Percentiles rank a stretch among this genome's conserved stretches.
Evolutionary conservation across 2,113 vertebrate genomes (phyloP).

Genomic region (Cynocephalus volans): DNA sequence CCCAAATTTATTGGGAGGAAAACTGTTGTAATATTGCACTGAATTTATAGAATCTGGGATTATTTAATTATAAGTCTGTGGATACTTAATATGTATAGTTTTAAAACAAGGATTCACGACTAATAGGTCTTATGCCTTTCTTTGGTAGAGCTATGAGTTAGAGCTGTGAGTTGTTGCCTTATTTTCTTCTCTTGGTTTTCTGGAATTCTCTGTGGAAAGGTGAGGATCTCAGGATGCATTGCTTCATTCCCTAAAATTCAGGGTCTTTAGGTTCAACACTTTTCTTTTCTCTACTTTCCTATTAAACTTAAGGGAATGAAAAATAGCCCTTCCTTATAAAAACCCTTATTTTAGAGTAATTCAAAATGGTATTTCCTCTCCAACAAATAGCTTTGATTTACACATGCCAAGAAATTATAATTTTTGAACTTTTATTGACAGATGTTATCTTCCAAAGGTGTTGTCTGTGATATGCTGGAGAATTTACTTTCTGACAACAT

Average conservation of each 20-base stretch:
- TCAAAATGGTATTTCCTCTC: conserved; percentile 37
- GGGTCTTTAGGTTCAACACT: background rate
- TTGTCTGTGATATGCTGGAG: background rate
- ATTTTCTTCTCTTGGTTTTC: conserved; percentile 36
- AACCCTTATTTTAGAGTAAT: conserved; percentile 22
- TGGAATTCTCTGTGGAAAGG: background rate
- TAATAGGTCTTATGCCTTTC: background rate
- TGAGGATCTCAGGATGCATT: background rate
- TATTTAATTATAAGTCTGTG: conserved; percentile 16
- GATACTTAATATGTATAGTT: conserved; percentile 13
- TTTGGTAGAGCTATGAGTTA: background rate
- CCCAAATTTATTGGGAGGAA: background rate
- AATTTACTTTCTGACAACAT: conserved; percentile 49
- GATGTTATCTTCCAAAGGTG: background rate
- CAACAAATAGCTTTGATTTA: conserved; percentile 39
- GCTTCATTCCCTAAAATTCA: background rate
- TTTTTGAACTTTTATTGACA: background rate
- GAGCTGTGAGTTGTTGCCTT: background rate
- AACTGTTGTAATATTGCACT: background rate
- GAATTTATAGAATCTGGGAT: conserved; percentile 55
- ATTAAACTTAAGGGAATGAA: conserved; percentile 23
- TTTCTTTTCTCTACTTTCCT: background rate
- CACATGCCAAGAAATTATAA: conserved; percentile 4
- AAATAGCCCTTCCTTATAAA: conserved; percentile 14
- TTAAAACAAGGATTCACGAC: background rate